Base-by-base conservation (phyloP, 2,888 invertebrate genomes). In the Agonopterix heracliana region DNA sequence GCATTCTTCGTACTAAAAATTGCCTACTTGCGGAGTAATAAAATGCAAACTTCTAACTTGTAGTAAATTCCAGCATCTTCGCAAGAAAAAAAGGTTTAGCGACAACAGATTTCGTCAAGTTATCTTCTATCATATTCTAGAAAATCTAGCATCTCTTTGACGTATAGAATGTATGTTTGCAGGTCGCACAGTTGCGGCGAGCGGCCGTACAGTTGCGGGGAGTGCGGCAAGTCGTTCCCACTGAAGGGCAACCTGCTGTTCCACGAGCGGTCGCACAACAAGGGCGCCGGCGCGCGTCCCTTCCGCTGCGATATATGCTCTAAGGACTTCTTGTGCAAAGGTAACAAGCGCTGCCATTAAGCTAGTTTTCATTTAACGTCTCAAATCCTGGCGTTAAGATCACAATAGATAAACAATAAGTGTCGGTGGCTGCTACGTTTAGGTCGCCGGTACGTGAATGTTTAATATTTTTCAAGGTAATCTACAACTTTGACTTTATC, bases 281-380 rank as follows among this genome's bases (percentile, higher is more conserved):
- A 95, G 73, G 90, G 90, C 59, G 90, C 90, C 55, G 91, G 90
- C 52, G 91, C 92, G 58, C 85, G 92, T 50, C 92, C 92, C 1
- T 95, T 94, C 81, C 90, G 93, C 48, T 96, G 96, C 71, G 95
- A 95, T 63, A 86, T 96, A 48, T 96, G 96, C 68, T 94, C 94
- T 43, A 96, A 96, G 78, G 95, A 95, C 74, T 96, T 96, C 74
- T 93, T 95, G 90, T 95, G 95, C 81, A 96, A 96, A 90, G 95
- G 95, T 86, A 68, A 13, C 26, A 3, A 5, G 26, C 26, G 26
- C 26, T n/a, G n/a, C 10, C 41, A 45, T 17, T 17, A 36, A 1
- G 9, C 10, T 35, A 35, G 35, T 8, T 35, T 8, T 35, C 9
- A 4, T 35, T 8, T 35, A 35, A 9, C 35, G 9, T 4, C 35